Evolutionary conservation across 2,797 vertebrate genomes (phyloP), one percentile per base, ranked within the genome.

Genomic region (Alectoris magna): DNA sequence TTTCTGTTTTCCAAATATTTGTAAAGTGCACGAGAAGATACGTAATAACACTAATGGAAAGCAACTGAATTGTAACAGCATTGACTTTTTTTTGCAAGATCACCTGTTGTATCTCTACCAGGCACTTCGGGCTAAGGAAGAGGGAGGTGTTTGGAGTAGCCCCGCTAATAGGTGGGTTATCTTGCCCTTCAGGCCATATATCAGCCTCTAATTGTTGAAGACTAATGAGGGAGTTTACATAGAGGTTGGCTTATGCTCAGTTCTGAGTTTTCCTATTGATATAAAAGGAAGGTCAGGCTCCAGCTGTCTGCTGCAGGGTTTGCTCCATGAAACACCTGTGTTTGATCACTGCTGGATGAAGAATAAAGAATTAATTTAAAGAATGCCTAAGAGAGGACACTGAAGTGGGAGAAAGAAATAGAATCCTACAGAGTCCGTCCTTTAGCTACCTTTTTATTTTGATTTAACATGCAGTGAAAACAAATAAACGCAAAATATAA

Each of bases 331-430:
- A 78, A 72, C 81, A 24, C 60, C 87, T 34, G 2, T 53, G 85
- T 84, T 80, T 87, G 92, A 91, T 73, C 91, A 58, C 14, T 55
- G 82, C 81, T 94, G 84, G 68, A 62, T 76, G 68, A 91, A 76
- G 81, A 76, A 88, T 27, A 79, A 88, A 86, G 84, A 79, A 84
- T 77, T 90, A 51, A 83, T 91, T 84, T 75, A 83, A 41, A 16
- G 27, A 41, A 62, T 24, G 77, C 83, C 91, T 88, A 7, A 44
- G 79, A 77, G 73, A 82, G 86, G 67, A n/a, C 80, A 81, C 1
- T 58, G 83, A 90, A 88, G 46, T 31, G 49, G 23, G 34, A 29
- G 58, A 22, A 27, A 81, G 80, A n/a, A 75, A 41, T 36, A 31
- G 72, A 70, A 93, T 72, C 29, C 55, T 64, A 34, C 19, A 59